These are phyloP conservation scores for Triplophysa siluroides DNA, from an alignment of 2,113 vertebrate genomes.

Conservation along the genomic window DNA sequence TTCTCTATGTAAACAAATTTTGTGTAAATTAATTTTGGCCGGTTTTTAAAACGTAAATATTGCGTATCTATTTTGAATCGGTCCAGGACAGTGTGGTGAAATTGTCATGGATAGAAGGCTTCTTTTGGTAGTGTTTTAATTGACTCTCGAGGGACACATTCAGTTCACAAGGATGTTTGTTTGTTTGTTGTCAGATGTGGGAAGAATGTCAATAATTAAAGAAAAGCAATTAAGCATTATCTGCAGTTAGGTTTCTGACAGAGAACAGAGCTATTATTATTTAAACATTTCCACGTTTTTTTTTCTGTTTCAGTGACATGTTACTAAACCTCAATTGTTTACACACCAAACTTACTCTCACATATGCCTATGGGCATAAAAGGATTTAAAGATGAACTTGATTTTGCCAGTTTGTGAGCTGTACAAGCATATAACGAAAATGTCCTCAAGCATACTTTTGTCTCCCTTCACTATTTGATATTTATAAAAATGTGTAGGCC, in stretches of 20 bases:
- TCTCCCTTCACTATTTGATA: no score
- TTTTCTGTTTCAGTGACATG: no score
- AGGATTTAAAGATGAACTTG: no score
- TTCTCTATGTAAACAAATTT: not conserved
- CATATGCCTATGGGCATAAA: no score
- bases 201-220: slow-evolving; percentile 42
- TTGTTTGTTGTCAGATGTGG: slow-evolving; percentile 24
- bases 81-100: not conserved
- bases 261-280: not conserved
- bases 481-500: not conserved
- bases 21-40: not conserved
- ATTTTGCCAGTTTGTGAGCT: no score
- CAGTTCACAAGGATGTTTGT: slow-evolving; percentile 7
- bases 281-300: no score
- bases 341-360: no score
- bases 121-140: slow-evolving; percentile 19
- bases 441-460: no score
- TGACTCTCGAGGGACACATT: not conserved
- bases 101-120: not conserved
- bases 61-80: not conserved
- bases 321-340: no score
- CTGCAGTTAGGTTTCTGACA: slow-evolving; percentile 9
- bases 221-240: slow-evolving; percentile 3
- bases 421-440: no score
- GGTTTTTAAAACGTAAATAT: not conserved